phyloP scores from a whole-genome alignment of 2,888 invertebrate species.

The Diplazon laetatorius region DNA sequence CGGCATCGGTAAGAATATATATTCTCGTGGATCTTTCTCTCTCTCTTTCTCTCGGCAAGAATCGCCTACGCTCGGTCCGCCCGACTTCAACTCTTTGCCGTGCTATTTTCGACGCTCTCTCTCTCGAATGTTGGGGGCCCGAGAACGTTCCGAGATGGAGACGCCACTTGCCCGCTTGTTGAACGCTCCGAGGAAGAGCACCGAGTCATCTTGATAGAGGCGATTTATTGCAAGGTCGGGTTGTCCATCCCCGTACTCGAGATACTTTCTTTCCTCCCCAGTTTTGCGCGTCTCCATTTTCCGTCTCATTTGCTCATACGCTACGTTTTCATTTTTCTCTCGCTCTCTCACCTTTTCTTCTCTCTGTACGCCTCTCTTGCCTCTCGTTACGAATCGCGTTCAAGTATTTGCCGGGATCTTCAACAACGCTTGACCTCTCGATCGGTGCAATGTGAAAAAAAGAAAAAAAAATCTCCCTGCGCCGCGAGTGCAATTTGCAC shows the following conservation, averaged over 20 bases:
- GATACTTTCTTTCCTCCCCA: constrained; percentile 55
- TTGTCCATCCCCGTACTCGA: constrained; percentile 63
- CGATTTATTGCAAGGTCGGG: constrained; percentile 70
- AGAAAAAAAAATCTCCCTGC: constrained; percentile 42
- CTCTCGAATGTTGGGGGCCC: constrained; percentile 14
- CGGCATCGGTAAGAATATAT: constrained; percentile 36
- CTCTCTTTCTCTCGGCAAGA: constrained; percentile 34
- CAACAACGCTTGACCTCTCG: constrained; percentile 59
- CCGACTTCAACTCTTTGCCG: constrained; percentile 20
- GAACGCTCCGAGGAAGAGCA: constrained; percentile 62
- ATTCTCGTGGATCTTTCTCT: constrained; percentile 12
- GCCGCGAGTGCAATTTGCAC: constrained; percentile 51
- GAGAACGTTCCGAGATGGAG: constrained; percentile 57
- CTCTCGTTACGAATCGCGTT: constrained; percentile 51
- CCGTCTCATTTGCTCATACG: constrained; percentile 19
- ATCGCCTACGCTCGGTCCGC: constrained; percentile 55
- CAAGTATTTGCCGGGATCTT: constrained; percentile 62
- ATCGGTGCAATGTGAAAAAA: constrained; percentile 53
- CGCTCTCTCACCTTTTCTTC: constrained; percentile 32
- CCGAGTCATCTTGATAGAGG: constrained; percentile 71
- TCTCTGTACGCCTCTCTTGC: constrained; percentile 30
- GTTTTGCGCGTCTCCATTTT: constrained; percentile 17
- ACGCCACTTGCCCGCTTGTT: constrained; percentile 63
- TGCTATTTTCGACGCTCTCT: constrained; percentile 6
- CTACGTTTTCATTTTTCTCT: constrained; percentile 13